Conservation (phyloP, 2,888 invertebrate species). For the Cheilosia variabilis region DNA sequence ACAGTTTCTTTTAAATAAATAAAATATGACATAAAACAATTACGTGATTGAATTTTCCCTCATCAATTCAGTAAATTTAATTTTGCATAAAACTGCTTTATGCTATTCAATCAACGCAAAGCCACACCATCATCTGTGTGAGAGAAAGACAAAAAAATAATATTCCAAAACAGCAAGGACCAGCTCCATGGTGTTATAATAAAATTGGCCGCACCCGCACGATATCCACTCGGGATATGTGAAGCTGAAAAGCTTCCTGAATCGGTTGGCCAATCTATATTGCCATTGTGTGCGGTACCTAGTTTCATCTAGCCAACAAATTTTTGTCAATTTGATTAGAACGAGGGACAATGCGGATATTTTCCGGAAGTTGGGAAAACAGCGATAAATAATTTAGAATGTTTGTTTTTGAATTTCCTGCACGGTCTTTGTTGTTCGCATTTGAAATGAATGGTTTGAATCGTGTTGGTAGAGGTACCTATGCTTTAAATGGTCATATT, state of each 20-base stretch:
- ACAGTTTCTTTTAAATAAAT: neutral
- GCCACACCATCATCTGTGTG: neutral
- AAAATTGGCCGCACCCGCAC: slow-evolving; percentile 9
- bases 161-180: neutral
- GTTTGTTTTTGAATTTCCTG: slow-evolving; percentile 50
- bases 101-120: slow-evolving; percentile 23
- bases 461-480: slow-evolving; percentile 11
- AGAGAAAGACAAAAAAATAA: slow-evolving; percentile 7
- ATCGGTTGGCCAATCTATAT: slow-evolving; percentile 40
- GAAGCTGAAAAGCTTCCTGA: slow-evolving; percentile 49
- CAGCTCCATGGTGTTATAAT: slow-evolving; percentile 33
- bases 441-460: slow-evolving; percentile 15
- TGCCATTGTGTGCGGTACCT: slow-evolving; percentile 37
- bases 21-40: slow-evolving; percentile 41
- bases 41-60: slow-evolving; percentile 55
- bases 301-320: slow-evolving; percentile 50
- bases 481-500: slow-evolving; percentile 9
- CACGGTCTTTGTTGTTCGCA: slow-evolving; percentile 18
- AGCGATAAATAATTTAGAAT: slow-evolving; percentile 68
- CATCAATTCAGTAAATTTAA: slow-evolving; percentile 45
- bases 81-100: slow-evolving; percentile 33
- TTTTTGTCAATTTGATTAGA: slow-evolving; percentile 72
- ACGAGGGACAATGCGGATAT: slow-evolving; percentile 40
- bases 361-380: slow-evolving; percentile 55
- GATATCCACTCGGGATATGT: slow-evolving; percentile 23